Base-by-base conservation (phyloP, 2,888 invertebrate genomes). In the Hemistola chrysoprasaria region DNA sequence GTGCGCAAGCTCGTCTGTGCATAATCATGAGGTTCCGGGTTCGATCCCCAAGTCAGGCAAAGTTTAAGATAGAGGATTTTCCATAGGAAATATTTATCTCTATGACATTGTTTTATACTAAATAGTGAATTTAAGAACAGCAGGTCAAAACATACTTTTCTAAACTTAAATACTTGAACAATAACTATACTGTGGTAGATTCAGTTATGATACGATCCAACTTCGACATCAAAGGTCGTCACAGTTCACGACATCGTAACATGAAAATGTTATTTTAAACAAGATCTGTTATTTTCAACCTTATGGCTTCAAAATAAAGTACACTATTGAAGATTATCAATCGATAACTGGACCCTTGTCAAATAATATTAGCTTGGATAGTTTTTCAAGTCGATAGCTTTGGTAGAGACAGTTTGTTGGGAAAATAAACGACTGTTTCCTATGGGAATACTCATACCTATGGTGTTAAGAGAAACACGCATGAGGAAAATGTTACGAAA, bases 331-430 rank as follows among this genome's bases (percentile, higher is more conserved):
- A 11, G 4, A 11, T 8, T 9, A 11, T 30, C 9, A 7, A 34
- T n/a, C 24, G 6, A 23, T 22, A 34, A 22, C 27, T 24, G 20
- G 27, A 53, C 45, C 50, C 45, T 33, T 45, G 38, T 46, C 53
- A 50, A 46, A 47, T 40, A 34, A 44, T 32, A 29, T 31, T 23
- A 30, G 37, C 38, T 20, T 30, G 26, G 40, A 34, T 42, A 41
- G 23, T 45, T 38, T 31, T 49, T 40, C 28, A 24, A 37, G 41
- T 44, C 38, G 44, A 44, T 37, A 44, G 38, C 28, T 39, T 36
- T 37, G 39, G 37, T 9, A 39, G 11, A 26, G 38, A 41, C 38
- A 41, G 9, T 44, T 38, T 49, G 38, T 48, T 48, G 34, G 35
- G n/a, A 32, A 40, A 48, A 48, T 40, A 43, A 34, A 35, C 23